These are phyloP conservation scores for Drosophila recens DNA, from an alignment of 2,888 invertebrate genomes.

Conservation along the genomic window DNA sequence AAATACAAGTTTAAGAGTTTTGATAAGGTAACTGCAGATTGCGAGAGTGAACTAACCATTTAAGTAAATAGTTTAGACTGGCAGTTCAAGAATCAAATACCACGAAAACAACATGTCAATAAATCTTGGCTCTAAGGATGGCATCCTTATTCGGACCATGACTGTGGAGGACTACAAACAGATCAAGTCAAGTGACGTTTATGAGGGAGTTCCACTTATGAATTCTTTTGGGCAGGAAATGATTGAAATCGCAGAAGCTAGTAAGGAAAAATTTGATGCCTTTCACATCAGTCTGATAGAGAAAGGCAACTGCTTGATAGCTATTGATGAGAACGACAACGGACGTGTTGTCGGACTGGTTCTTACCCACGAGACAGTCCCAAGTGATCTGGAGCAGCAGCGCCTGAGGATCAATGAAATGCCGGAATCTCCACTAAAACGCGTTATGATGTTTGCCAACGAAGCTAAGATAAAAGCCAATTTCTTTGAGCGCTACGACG, in stretches of 20 bases:
- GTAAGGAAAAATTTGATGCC: not conserved
- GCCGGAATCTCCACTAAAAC: not conserved
- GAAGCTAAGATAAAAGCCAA: slow-evolving; percentile 55
- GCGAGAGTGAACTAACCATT: too few relatives aligned
- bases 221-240: not conserved
- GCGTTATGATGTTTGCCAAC: slow-evolving; percentile 45
- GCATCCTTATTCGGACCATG: slow-evolving; percentile 30
- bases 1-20: too few relatives aligned
- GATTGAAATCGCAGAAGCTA: not conserved
- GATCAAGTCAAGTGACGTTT: not conserved
- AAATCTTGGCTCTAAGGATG: slow-evolving; percentile 13
- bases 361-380: too few relatives aligned
- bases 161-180: slow-evolving; percentile 22
- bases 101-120: not conserved
- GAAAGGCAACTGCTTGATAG: too few relatives aligned
- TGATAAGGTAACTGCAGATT: too few relatives aligned
- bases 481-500: slow-evolving; percentile 54
- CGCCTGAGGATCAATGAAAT: not conserved
- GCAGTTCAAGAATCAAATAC: not conserved
- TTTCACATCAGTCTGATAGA: not conserved
- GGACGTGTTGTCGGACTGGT: too few relatives aligned
- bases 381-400: not conserved
- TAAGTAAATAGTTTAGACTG: not conserved
- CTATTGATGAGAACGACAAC: too few relatives aligned
- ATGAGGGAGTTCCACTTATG: slow-evolving; percentile 3